Evolutionary conservation across 2,797 vertebrate genomes (phyloP).

Genomic region (Hafferia zeledoni): DNA sequence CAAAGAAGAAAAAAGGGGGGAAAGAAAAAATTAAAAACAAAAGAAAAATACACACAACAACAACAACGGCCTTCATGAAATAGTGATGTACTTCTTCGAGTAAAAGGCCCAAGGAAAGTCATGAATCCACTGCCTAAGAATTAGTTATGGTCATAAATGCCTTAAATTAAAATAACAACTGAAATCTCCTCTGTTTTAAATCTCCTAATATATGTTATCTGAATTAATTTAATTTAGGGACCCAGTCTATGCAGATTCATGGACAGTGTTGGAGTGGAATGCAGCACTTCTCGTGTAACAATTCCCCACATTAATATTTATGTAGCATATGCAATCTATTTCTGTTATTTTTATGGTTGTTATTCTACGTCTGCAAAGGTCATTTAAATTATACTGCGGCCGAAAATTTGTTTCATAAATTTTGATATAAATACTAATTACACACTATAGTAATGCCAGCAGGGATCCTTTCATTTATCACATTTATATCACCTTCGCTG

Average conservation of each 20-base stretch:
- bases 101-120: conserved; percentile 69
- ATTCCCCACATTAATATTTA: conserved; percentile 80
- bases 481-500: conserved; percentile 76
- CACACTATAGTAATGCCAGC: conserved; percentile 78
- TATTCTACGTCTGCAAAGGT: conserved; percentile 79
- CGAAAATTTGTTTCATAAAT: conserved; percentile 83
- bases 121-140: conserved; percentile 68
- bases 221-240: conserved; percentile 73
- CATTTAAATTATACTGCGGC: conserved; percentile 82
- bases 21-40: background rate
- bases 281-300: conserved; percentile 63
- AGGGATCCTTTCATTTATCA: conserved; percentile 82
- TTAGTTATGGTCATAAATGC: conserved; percentile 75
- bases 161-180: conserved; percentile 75
- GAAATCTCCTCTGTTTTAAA: conserved; percentile 75
- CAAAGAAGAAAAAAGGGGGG: background rate
- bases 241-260: conserved; percentile 69
- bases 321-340: conserved; percentile 77
- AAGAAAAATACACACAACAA: conserved; percentile 4
- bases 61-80: conserved; percentile 31
- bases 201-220: conserved; percentile 69
- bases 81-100: conserved; percentile 62
- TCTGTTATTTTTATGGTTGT: conserved; percentile 82
- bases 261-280: conserved; percentile 60
- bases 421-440: conserved; percentile 85